A percentile compares a stretch with the other conserved stretches of the same genome.
Evolutionary conservation across 2,797 vertebrate species (phyloP).

Genomic region (Hozukius guyotensis): DNA sequence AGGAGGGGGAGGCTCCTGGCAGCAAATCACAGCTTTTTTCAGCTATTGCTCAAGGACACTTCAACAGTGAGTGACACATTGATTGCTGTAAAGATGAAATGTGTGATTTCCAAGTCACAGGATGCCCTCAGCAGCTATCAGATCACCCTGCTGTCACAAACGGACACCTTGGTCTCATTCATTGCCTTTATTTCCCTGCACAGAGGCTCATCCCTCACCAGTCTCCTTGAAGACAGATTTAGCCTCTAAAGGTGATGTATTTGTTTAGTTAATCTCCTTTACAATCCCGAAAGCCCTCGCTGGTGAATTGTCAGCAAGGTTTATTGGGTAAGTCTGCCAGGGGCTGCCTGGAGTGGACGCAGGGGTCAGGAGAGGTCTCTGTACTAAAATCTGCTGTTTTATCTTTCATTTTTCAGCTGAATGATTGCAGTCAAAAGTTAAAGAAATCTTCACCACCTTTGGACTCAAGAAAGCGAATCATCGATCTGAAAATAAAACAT

Average conservation of each 20-base stretch:
- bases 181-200: constrained; percentile 41
- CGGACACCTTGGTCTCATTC: constrained; percentile 30
- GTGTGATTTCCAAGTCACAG: constrained; percentile 32
- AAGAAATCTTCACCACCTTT: background rate
- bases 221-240: constrained; percentile 63
- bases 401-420: background rate
- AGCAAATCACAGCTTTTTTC: constrained; percentile 15
- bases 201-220: constrained; percentile 35
- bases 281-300: constrained; percentile 44
- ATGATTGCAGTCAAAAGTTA: background rate
- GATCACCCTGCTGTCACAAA: constrained; percentile 34
- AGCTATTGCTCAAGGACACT: constrained; percentile 51
- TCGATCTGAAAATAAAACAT: background rate
- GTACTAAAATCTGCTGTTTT: background rate
- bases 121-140: constrained; percentile 33
- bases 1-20: background rate
- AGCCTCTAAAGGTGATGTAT: constrained; percentile 56
- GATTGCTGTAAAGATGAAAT: constrained; percentile 40
- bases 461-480: background rate
- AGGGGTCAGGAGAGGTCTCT: constrained; percentile 19
- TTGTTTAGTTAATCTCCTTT: constrained; percentile 67
- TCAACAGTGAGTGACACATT: constrained; percentile 36
- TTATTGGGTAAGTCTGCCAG: constrained; percentile 52
- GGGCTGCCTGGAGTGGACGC: constrained; percentile 22
- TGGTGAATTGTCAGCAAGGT: constrained; percentile 55